These are phyloP conservation scores for Tethya wilhelma DNA, from an alignment of 37 sponge, comb jelly and placozoan species.

Conservation along the genomic window DNA sequence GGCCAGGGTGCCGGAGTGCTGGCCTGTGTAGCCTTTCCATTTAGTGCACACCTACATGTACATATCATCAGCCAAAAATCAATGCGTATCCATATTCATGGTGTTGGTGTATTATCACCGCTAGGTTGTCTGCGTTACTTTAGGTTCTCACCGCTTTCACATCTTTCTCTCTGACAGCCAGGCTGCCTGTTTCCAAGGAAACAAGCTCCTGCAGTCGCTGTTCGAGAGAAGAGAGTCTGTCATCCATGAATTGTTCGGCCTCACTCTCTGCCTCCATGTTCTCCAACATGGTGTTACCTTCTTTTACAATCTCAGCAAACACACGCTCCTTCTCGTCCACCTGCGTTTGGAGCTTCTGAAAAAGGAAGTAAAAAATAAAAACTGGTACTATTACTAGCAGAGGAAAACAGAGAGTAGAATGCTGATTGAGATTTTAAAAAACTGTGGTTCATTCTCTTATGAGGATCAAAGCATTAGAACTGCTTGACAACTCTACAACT, in stretches of 20 bases:
- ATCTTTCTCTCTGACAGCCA: conserved; percentile 3
- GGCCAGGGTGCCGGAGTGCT: conserved; percentile 1
- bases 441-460: too few species aligned
- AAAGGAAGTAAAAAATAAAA: neutral
- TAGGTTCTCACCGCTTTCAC: conserved; percentile 1
- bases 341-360: neutral
- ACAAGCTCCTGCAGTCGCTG: conserved; percentile 18
- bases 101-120: neutral
- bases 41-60: conserved; percentile 5
- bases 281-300: conserved; percentile 14
- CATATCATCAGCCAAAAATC: neutral
- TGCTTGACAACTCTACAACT: too few species aligned
- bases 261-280: conserved; percentile 6
- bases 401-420: neutral
- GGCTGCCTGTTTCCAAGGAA: neutral
- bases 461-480: too few species aligned
- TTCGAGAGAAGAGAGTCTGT: conserved; percentile 1
- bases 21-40: conserved; percentile 28
- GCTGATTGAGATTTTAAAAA: too few species aligned
- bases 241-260: conserved; percentile 21
- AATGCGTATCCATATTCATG: neutral
- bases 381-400: neutral
- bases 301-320: neutral
- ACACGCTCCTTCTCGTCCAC: conserved; percentile 1
- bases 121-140: neutral